These are phyloP conservation scores for Acanthornis magna DNA, from an alignment of 2,797 vertebrate species.

Conservation along the genomic window DNA sequence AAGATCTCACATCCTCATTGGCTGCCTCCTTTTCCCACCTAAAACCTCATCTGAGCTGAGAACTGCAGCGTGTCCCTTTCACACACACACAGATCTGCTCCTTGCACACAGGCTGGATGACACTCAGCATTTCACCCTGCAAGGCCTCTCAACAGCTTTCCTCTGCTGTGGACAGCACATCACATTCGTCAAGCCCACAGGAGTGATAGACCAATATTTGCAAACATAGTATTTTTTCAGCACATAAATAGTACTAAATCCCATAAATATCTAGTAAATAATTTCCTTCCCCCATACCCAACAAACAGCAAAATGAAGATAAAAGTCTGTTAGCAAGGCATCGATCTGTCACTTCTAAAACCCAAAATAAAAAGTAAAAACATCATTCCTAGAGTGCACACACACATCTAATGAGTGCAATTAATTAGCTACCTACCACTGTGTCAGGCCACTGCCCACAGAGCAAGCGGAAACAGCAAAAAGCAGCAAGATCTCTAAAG, in stretches of 20 bases:
- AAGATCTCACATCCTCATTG: background rate
- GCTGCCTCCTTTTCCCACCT: background rate
- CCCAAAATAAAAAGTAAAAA: background rate
- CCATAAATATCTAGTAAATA: background rate
- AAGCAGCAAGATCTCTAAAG: background rate
- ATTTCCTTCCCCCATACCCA: background rate
- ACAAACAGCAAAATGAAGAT: background rate
- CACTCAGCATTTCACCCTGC: background rate
- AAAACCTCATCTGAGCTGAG: background rate
- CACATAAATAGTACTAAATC: background rate
- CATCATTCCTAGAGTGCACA: background rate
- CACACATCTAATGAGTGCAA: background rate
- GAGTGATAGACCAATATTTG: background rate
- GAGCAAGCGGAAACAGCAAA: background rate
- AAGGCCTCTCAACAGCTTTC: background rate
- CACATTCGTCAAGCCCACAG: background rate
- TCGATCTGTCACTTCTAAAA: background rate
- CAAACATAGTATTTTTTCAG: background rate
- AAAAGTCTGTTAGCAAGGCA: background rate
- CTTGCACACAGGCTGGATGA: background rate
- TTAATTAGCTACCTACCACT: background rate
- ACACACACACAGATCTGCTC: background rate
- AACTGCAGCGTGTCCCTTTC: background rate
- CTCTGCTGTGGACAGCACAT: background rate
- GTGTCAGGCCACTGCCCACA: background rate